phyloP scores from a whole-genome alignment of 1,140 invertebrate species.

The Drosophila tani region DNA sequence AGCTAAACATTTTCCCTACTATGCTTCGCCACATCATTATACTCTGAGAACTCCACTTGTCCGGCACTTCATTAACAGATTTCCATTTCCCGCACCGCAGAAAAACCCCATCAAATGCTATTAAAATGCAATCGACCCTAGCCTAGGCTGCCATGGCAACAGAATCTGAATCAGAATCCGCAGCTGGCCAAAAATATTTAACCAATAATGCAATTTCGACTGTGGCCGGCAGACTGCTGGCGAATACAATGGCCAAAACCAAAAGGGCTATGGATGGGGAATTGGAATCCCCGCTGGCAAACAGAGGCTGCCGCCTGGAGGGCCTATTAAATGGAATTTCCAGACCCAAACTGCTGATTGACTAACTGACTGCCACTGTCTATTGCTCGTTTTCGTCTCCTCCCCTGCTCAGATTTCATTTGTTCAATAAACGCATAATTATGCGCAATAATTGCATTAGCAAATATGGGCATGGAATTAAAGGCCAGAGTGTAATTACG shows the following conservation, averaged over 20 bases:
- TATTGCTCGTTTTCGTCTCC: not conserved
- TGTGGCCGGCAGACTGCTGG: constrained; percentile 21
- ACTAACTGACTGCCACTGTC: constrained; percentile 25
- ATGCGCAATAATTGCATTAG: constrained; percentile 76
- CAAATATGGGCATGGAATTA: constrained; percentile 64
- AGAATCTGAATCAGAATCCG: not conserved
- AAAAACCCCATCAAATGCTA: constrained; percentile 42
- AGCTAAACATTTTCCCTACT: constrained; percentile 19
- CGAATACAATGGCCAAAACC: constrained; percentile 9
- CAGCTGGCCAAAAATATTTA: constrained; percentile 60
- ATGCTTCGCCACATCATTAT: constrained; percentile 33
- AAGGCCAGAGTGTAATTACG: constrained; percentile 54
- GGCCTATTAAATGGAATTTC: constrained; percentile 44
- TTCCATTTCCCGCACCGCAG: constrained; percentile 23
- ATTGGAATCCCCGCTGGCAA: not conserved
- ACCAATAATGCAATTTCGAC: constrained; percentile 61
- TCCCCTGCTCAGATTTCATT: constrained; percentile 46
- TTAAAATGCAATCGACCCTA: constrained; percentile 63
- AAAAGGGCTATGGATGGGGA: not conserved
- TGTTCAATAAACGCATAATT: constrained; percentile 76
- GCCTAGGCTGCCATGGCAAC: constrained; percentile 11
- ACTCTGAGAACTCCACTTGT: constrained; percentile 20
- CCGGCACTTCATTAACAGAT: constrained; percentile 61
- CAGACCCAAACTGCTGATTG: constrained; percentile 25
- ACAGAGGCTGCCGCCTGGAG: constrained; percentile 20